Evolutionary conservation across 2,797 vertebrate genomes (phyloP), one percentile per base, ranked within the genome.

Genomic region (Borostomias antarcticus): DNA sequence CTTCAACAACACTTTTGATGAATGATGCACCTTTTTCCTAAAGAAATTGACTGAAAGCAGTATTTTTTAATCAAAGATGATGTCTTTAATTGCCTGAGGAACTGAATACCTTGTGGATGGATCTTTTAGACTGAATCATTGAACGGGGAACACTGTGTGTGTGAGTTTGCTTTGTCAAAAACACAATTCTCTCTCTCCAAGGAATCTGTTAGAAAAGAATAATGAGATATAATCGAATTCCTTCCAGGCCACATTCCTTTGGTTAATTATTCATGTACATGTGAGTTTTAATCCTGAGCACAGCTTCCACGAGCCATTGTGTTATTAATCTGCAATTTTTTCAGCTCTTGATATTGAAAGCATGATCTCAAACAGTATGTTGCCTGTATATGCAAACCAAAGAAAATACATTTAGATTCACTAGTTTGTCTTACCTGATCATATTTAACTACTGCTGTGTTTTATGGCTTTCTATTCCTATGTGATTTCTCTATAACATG

Each of bases 391-490:
- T 67, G 43, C 30, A 69, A 70, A 66, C 73, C 64, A 76, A 84
- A 62, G n/a, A 47, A 33, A 51, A 43, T 23, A 19, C 7, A 58
- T 33, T 19, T 30, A 25, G 35, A 59, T 37, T 29, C 35, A 23
- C 29, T 26, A 26, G 8, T 3, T 8, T 58, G 21, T 13, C 21
- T 52, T 54, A 3, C 11, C 26, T 11, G 48, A 51, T 48, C 28
- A 72, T 79, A 77, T 62, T 79, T 73, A 80, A 85, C 94, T 92
- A 91, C 94, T 88, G 79, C 86, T 94, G 95, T 90, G 93, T 92
- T 89, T 85, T 98, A 98, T 98, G 97, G 97, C 97, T 98, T 98
- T 98, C 96, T 98, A 98, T 98, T 98, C 97, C 97, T 98, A 98
- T 97, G 97, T 98, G 97, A 98, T 93, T 94, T 92, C 68, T 91